Conservation (phyloP, 30 jellyfish, hydroid and myxozoan species). For the Aurelia sp. region DNA sequence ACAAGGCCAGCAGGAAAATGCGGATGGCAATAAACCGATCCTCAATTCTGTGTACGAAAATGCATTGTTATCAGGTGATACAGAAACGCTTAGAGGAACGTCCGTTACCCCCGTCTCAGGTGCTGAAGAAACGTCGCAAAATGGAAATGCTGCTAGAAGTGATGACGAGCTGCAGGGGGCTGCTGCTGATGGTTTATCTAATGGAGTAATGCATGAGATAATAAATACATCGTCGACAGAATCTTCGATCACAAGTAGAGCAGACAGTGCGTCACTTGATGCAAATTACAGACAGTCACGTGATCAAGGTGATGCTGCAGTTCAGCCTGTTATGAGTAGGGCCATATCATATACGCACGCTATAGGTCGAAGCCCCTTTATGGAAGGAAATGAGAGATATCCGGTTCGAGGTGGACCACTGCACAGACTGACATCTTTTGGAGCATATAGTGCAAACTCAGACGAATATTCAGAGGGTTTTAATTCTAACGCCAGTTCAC, state of each 20-base stretch:
- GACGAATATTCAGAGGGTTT: neutral
- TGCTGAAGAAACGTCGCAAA: neutral
- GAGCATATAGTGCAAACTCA: neutral
- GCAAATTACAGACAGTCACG: no score
- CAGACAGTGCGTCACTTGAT: no score
- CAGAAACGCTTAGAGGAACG: neutral
- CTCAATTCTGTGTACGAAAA: constrained; percentile 14
- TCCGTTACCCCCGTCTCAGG: neutral
- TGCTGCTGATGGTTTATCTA: no score
- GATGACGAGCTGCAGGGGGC: no score
- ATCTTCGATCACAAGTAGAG: no score
- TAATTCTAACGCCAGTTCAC: neutral
- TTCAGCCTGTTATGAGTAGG: neutral
- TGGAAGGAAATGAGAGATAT: neutral
- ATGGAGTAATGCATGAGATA: no score
- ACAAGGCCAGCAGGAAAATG: neutral
- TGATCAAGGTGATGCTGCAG: no score
- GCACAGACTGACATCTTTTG: no score
- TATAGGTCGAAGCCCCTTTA: neutral
- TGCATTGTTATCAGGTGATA: constrained; percentile 14
- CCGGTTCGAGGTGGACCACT: neutral
- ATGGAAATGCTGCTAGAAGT: neutral
- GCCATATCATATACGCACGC: constrained; percentile 48
- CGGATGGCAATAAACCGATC: neutral
- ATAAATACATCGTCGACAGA: no score